These are phyloP conservation scores for Caenorhabditis parvicauda DNA, from an alignment of 2,888 invertebrate species.

Conservation along the genomic window DNA sequence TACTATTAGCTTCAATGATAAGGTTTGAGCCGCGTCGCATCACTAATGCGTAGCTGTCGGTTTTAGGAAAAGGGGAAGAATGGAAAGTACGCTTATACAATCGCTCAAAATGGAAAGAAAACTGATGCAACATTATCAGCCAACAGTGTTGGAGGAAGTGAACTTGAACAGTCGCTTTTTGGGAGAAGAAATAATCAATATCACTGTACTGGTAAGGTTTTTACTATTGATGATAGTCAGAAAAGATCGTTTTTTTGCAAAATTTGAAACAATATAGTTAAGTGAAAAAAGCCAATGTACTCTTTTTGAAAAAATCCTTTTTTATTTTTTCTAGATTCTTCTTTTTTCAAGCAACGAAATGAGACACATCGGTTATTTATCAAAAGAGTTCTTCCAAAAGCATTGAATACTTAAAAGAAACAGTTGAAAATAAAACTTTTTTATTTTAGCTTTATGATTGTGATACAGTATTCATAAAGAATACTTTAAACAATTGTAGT, in stretches of 20 bases:
- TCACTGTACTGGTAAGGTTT: slow-evolving; percentile 48
- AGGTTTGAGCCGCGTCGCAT: slow-evolving; percentile 22
- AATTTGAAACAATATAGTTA: not conserved
- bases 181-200: slow-evolving; percentile 58
- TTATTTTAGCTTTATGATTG: too few species aligned
- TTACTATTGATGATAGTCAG: too few species aligned
- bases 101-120: slow-evolving; percentile 54
- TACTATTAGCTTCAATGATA: slow-evolving; percentile 49
- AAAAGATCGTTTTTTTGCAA: not conserved
- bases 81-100: slow-evolving; percentile 59
- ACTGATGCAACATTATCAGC: slow-evolving; percentile 56
- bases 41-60: not conserved
- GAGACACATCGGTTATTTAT: too few species aligned
- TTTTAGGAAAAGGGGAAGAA: slow-evolving; percentile 52
- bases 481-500: too few species aligned
- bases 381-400: too few species aligned
- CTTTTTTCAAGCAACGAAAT: too few species aligned
- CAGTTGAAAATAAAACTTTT: too few species aligned
- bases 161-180: slow-evolving; percentile 52
- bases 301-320: not conserved
- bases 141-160: slow-evolving; percentile 43
- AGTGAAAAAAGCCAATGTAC: not conserved
- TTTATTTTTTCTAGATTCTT: not conserved
- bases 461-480: too few species aligned
- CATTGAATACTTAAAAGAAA: too few species aligned